phyloP scores from a whole-genome alignment of 2,888 invertebrate genomes.

The Agapostemon virescens region DNA sequence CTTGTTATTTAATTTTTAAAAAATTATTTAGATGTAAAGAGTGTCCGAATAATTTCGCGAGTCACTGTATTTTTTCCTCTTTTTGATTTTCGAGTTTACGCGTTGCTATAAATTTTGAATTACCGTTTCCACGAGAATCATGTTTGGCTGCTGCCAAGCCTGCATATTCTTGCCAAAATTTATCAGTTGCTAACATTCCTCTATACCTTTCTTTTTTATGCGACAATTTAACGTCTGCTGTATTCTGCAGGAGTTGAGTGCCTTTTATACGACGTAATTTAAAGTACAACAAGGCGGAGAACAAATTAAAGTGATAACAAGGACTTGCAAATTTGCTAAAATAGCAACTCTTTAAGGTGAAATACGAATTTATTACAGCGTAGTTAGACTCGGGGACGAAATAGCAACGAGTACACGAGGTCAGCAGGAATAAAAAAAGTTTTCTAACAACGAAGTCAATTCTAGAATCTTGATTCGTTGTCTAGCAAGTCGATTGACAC shows the following conservation, averaged over 20 bases:
- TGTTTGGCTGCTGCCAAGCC: not conserved
- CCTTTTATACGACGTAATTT: not conserved
- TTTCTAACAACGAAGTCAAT: slow-evolving; percentile 8
- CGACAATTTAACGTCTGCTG: not conserved
- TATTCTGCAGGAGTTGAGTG: not conserved
- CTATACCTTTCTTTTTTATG: not conserved
- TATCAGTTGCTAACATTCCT: not conserved
- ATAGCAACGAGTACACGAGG: not conserved
- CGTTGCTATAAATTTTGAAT: not conserved
- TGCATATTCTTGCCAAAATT: not conserved
- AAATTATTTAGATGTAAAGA: too few relatives aligned
- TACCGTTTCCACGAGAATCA: not conserved
- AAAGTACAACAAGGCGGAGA: not conserved
- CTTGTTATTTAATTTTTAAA: too few relatives aligned
- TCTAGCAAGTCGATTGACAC: slow-evolving; percentile 10
- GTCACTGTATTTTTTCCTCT: too few relatives aligned
- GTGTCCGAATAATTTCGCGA: too few relatives aligned
- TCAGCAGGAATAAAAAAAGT: slow-evolving; percentile 3
- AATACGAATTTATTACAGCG: not conserved
- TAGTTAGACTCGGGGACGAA: too few relatives aligned
- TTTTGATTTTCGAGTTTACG: too few relatives aligned
- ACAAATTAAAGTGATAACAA: slow-evolving; percentile 3
- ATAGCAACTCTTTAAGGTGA: slow-evolving; percentile 8
- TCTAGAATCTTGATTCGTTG: not conserved
- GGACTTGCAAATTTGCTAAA: not conserved